Conservation (phyloP, 2,888 invertebrate species). For the Habroteleia sp. region DNA sequence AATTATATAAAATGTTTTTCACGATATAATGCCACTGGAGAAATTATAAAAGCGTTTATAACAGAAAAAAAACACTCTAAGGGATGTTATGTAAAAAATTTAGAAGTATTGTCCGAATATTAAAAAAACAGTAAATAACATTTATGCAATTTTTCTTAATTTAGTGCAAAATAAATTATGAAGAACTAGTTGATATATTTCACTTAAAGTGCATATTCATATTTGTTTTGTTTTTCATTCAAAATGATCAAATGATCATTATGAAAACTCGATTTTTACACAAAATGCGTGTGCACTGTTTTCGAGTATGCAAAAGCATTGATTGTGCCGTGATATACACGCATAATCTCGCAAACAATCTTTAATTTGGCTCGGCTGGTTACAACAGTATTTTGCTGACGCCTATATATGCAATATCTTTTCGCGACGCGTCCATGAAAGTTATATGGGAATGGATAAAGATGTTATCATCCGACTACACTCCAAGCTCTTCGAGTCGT, state of each 20-base stretch:
- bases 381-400: slow-evolving; percentile 74
- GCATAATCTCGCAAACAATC: slow-evolving; percentile 73
- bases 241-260: slow-evolving; percentile 34
- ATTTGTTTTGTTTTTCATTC: slow-evolving; percentile 10
- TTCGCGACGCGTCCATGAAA: slow-evolving; percentile 74
- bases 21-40: too few relatives aligned
- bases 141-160: too few relatives aligned
- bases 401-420: slow-evolving; percentile 65
- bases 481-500: slow-evolving; percentile 65
- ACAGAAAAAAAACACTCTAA: too few relatives aligned
- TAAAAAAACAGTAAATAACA: too few relatives aligned
- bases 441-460: slow-evolving; percentile 78
- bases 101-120: too few relatives aligned
- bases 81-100: too few relatives aligned
- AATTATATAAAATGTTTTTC: too few relatives aligned
- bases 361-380: slow-evolving; percentile 71
- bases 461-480: slow-evolving; percentile 74
- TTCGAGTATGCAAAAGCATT: slow-evolving; percentile 44
- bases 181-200: too few relatives aligned
- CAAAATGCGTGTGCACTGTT: slow-evolving; percentile 16
- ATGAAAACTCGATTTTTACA: slow-evolving; percentile 6
- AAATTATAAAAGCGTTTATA: too few relatives aligned
- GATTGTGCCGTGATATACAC: slow-evolving; percentile 58
- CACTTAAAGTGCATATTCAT: slow-evolving; percentile 5
- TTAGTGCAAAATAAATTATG: too few relatives aligned